phyloP scores from a whole-genome alignment of 2,797 vertebrate species.

The Neosilurus hyrtlii region DNA sequence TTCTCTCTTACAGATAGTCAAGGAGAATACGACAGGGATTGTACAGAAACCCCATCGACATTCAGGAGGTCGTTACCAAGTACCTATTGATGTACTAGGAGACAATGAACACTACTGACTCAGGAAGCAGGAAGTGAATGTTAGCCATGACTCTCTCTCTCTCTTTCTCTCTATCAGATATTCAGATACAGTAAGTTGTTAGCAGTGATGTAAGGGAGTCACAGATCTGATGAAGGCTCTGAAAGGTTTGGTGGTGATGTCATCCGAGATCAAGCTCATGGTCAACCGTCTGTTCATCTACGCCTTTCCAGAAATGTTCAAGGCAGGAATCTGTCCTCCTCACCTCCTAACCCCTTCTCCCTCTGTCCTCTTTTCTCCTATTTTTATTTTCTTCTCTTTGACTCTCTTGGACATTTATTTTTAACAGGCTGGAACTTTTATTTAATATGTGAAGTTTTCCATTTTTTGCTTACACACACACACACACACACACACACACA shows the following conservation, averaged over 20 bases:
- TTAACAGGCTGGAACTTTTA: not conserved
- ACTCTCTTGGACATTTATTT: not conserved
- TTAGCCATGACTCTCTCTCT: not conserved
- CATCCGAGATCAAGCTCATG: slow-evolving; percentile 86
- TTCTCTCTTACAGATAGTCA: slow-evolving; percentile 73
- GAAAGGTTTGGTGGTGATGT: slow-evolving; percentile 90
- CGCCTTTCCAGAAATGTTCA: slow-evolving; percentile 82
- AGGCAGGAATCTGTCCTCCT: slow-evolving; percentile 68
- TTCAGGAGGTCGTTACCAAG: slow-evolving; percentile 74
- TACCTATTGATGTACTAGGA: slow-evolving; percentile 87
- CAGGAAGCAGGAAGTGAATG: slow-evolving; percentile 74
- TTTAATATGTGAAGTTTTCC: not conserved
- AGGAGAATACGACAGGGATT: slow-evolving; percentile 76
- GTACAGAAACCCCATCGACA: slow-evolving; percentile 69
- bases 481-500: no score
- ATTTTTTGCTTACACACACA: not conserved
- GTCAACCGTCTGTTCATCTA: slow-evolving; percentile 85
- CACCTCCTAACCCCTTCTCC: not conserved
- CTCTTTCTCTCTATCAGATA: no score
- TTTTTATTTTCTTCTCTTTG: not conserved
- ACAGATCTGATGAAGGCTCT: slow-evolving; percentile 85
- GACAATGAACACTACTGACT: slow-evolving; percentile 87
- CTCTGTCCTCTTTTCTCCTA: not conserved
- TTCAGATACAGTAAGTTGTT: slow-evolving; percentile 85
- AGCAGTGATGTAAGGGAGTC: slow-evolving; percentile 73